Percentiles rank a stretch among this genome's conserved stretches.
These are phyloP conservation scores for Hydrocynus forskahlii DNA, from an alignment of 2,797 vertebrate species.

Conservation along the genomic window DNA sequence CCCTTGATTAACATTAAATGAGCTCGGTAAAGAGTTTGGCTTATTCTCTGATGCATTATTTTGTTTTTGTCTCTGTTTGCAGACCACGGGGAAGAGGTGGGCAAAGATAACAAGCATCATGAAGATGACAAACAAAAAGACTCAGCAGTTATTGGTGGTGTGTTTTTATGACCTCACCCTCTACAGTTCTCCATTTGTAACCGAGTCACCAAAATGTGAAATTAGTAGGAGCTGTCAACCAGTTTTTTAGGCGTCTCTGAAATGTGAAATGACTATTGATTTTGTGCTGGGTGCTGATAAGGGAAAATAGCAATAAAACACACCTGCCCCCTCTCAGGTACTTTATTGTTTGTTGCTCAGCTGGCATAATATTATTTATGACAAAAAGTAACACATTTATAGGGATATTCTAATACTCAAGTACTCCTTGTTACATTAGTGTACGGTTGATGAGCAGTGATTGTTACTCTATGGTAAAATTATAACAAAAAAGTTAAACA, in stretches of 20 bases:
- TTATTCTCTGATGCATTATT: background rate
- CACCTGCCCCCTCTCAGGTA: conserved; percentile 23
- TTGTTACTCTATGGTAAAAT: no score
- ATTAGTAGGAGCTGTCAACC: conserved; percentile 54
- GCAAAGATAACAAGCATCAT: conserved; percentile 78
- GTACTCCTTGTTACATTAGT: no score
- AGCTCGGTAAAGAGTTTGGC: no score
- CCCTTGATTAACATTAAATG: background rate
- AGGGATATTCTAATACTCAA: background rate
- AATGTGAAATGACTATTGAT: conserved; percentile 45
- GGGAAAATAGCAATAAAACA: conserved; percentile 41
- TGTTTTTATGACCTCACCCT: conserved; percentile 57
- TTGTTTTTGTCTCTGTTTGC: conserved; percentile 10
- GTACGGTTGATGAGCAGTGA: no score
- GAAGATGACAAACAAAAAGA: conserved; percentile 82
- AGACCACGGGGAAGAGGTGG: conserved; percentile 58
- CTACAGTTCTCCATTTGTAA: conserved; percentile 56
- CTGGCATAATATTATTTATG: background rate
- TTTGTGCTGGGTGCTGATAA: conserved; percentile 31
- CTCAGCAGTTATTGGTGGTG: conserved; percentile 89
- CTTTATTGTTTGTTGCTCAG: conserved; percentile 13
- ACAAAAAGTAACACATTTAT: background rate
- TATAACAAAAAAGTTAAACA: no score
- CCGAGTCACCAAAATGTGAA: conserved; percentile 59
- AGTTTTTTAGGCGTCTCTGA: conserved; percentile 21